These are phyloP conservation scores for Aphrocallistes beatrix DNA, from an alignment of 37 sponge, comb jelly and placozoan species.

Conservation along the genomic window DNA sequence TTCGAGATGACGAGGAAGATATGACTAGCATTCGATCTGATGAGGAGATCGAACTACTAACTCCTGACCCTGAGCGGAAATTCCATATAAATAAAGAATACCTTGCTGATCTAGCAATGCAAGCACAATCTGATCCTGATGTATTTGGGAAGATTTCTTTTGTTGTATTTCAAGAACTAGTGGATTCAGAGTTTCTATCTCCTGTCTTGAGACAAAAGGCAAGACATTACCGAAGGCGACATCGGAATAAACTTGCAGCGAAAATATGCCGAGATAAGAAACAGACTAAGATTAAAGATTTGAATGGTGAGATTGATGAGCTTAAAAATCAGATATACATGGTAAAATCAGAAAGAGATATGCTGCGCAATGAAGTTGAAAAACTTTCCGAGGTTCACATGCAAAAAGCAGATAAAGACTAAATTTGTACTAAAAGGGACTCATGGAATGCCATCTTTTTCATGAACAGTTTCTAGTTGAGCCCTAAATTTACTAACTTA, in stretches of 20 bases:
- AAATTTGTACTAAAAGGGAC: not conserved
- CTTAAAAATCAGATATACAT: not conserved
- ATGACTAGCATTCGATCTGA: slow-evolving; percentile 3
- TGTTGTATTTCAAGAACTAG: not conserved
- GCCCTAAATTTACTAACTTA: not conserved
- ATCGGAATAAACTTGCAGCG: not conserved
- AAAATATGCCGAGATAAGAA: slow-evolving; percentile 11
- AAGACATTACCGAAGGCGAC: not conserved
- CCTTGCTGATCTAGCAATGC: not conserved
- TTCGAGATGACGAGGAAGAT: not conserved
- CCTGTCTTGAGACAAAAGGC: not conserved
- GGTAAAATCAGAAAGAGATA: not conserved
- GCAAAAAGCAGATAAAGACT: not conserved
- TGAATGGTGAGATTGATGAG: slow-evolving; percentile 10
- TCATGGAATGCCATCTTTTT: not conserved
- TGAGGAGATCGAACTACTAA: slow-evolving; percentile 10
- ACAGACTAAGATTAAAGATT: not conserved
- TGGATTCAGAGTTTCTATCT: not conserved
- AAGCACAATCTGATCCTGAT: slow-evolving; percentile 8
- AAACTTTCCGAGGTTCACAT: not conserved
- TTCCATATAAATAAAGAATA: not conserved
- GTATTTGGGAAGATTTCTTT: slow-evolving; percentile 6
- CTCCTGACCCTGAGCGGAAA: not conserved
- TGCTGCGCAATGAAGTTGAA: slow-evolving; percentile 17
- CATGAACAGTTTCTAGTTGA: slow-evolving; percentile 17